These are phyloP conservation scores for Bembecia ichneumoniformis DNA, from an alignment of 2,888 invertebrate genomes.

Conservation along the genomic window DNA sequence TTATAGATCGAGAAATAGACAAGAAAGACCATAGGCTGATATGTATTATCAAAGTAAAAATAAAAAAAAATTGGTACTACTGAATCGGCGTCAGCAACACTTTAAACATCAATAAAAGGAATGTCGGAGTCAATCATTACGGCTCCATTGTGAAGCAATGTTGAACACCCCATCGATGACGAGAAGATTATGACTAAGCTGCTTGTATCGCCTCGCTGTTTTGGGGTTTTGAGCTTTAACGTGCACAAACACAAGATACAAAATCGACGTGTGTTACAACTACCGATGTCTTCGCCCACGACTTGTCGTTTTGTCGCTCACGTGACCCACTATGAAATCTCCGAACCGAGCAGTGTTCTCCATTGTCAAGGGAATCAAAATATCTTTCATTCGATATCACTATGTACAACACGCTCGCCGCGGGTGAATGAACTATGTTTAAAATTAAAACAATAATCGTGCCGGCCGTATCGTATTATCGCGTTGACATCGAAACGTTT, in stretches of 20 bases:
- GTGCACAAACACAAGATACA: too few relatives aligned
- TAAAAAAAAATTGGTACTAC: too few relatives aligned
- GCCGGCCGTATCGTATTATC: constrained; percentile 18
- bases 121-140: background rate
- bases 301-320: background rate
- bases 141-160: background rate
- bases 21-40: too few relatives aligned
- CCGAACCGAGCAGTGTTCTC: background rate
- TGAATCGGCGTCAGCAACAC: too few relatives aligned
- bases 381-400: background rate
- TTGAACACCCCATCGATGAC: background rate
- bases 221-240: too few relatives aligned
- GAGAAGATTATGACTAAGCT: background rate
- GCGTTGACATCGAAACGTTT: constrained; percentile 19
- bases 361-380: background rate
- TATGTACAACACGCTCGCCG: background rate
- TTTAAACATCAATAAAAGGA: background rate
- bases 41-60: too few relatives aligned
- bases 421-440: background rate
- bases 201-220: background rate
- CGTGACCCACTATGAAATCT: background rate
- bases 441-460: background rate
- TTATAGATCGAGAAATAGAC: too few relatives aligned
- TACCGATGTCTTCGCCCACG: background rate
- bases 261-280: background rate